Base-by-base conservation (phyloP, 2,888 invertebrate genomes). In the Labia minor region DNA sequence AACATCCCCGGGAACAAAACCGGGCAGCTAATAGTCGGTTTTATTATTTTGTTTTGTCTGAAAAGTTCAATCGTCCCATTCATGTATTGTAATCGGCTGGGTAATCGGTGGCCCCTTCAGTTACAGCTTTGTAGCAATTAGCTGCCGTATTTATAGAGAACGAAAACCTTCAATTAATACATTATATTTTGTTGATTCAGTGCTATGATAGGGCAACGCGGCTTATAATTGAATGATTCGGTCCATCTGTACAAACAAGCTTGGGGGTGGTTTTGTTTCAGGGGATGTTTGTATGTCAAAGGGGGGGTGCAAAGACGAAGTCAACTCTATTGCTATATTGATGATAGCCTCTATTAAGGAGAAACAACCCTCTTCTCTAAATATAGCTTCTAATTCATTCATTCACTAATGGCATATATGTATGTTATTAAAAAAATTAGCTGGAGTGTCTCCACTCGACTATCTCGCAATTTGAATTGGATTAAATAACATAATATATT, bases 81-180 rank as follows among this genome's bases (percentile, higher is more conserved):
- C 8, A 49, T 49, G 49, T 49, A 49, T 49, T 49, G 49, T 49
- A 49, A 49, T 49, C 49, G 3, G 26, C 26, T 8, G 26, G 26
- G 26, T 26, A 26, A 49, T 49, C 49, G 49, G 49, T 3, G 8
- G 49, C 49, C 49, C 49, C 49, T 49, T 49, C 49, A 49, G 8
- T 49, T 49, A 14, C n/a, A 49, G 49, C 49, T 49, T 49, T 49
- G 49, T 49, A 49, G 49, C 49, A 49, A 49, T 49, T 49, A 49
- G 49, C 49, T 49, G n/a, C 49, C 49, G 16, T 49, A 49, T 49
- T 49, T 49, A 49, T 3, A 26, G 26, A 26, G 26, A 26, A 26
- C 26, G 26, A 26, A 26, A 49, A 49, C 49, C 49, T 49, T 49
- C 49, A 49, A 49, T 49, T 49, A 49, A 49, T 49, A 49, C 49